phyloP scores from a whole-genome alignment of 2,888 invertebrate genomes.

The Papilio elwesi region DNA sequence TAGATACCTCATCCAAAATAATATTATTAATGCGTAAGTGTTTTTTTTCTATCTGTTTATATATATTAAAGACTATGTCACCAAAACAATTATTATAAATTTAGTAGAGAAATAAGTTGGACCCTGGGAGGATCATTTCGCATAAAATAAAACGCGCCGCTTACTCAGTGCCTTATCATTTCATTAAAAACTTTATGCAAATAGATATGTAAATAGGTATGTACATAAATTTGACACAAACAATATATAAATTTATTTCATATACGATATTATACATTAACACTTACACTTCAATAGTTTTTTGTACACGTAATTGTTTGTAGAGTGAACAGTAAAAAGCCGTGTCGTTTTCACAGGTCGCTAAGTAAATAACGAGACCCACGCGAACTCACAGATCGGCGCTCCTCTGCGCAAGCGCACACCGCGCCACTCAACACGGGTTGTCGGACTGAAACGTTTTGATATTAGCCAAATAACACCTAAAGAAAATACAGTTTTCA shows the following conservation, averaged over 20 bases:
- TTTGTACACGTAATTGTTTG: constrained; percentile 16
- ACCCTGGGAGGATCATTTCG: too few relatives aligned
- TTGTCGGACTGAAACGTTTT: constrained; percentile 5
- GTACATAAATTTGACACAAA: too few relatives aligned
- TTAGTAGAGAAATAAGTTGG: too few relatives aligned
- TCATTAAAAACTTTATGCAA: too few relatives aligned
- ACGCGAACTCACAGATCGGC: constrained; percentile 61
- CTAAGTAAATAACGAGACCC: constrained; percentile 41
- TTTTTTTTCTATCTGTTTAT: too few relatives aligned
- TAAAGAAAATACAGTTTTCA: background rate
- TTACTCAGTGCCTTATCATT: too few relatives aligned
- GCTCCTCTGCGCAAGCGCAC: constrained; percentile 58
- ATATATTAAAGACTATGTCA: too few relatives aligned
- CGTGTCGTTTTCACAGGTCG: constrained; percentile 35
- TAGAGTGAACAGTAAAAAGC: constrained; percentile 23
- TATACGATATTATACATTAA: background rate
- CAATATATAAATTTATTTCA: background rate
- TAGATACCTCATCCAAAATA: too few relatives aligned
- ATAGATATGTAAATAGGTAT: too few relatives aligned
- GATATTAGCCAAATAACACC: constrained; percentile 6
- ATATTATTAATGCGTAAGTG: too few relatives aligned
- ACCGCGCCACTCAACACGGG: constrained; percentile 30
- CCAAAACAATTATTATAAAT: too few relatives aligned
- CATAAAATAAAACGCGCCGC: too few relatives aligned
- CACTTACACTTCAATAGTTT: background rate